These are phyloP conservation scores for Zaprionus camerounensis DNA, from an alignment of 1,140 invertebrate species.

Conservation along the genomic window DNA sequence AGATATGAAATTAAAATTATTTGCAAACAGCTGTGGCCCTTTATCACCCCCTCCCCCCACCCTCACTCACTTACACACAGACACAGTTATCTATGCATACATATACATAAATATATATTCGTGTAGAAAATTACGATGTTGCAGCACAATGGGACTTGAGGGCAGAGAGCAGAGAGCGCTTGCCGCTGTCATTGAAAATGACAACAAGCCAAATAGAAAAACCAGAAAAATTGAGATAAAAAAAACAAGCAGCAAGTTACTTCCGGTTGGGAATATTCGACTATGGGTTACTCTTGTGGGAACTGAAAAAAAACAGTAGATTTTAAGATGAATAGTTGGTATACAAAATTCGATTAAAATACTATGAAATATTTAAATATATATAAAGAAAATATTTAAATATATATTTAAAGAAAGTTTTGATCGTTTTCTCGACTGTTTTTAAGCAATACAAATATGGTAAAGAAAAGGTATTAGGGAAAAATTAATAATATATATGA, in stretches of 20 bases:
- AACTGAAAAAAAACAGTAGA: not conserved
- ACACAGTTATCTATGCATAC: conserved; percentile 26
- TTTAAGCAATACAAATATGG: too few species aligned
- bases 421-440: too few species aligned
- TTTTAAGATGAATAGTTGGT: too few species aligned
- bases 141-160: conserved; percentile 37
- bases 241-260: not conserved
- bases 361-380: too few species aligned
- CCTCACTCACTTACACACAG: conserved; percentile 9
- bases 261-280: not conserved
- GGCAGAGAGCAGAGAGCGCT: conserved; percentile 21
- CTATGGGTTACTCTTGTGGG: conserved; percentile 1
- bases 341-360: too few species aligned
- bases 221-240: conserved; percentile 33
- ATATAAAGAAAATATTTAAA: too few species aligned
- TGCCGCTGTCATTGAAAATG: conserved; percentile 69
- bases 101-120: conserved; percentile 14
- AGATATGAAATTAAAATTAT: conserved; percentile 80
- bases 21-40: conserved; percentile 67
- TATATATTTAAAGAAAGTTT: too few species aligned
- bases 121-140: conserved; percentile 14
- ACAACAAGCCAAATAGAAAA: conserved; percentile 57
- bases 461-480: too few species aligned
- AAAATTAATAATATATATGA: too few species aligned
- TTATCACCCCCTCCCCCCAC: not conserved